Evolutionary conservation across 2,888 invertebrate genomes (phyloP).

Genomic region (Chloromyia formosa): DNA sequence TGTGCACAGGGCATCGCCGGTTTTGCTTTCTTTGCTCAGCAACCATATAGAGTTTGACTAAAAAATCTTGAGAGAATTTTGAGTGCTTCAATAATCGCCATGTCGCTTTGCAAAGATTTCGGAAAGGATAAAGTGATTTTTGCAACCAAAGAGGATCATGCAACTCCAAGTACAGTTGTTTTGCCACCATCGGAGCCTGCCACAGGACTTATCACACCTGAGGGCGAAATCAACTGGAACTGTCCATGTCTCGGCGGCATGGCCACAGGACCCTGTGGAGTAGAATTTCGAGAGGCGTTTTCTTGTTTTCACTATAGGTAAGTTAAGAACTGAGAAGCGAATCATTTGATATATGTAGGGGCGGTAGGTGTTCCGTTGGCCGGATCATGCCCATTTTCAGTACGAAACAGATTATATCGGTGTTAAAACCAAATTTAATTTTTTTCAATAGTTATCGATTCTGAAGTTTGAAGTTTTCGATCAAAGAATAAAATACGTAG

Average conservation of each 20-base stretch:
- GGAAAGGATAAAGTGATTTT: constrained; percentile 87
- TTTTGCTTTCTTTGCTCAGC: constrained; percentile 60
- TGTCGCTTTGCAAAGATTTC: constrained; percentile 66
- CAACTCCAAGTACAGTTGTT: constrained; percentile 73
- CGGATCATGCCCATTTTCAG: no score
- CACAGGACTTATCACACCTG: constrained; percentile 82
- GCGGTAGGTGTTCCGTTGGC: no score
- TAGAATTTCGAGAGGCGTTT: constrained; percentile 92
- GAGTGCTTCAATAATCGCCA: constrained; percentile 52
- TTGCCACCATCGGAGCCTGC: constrained; percentile 78
- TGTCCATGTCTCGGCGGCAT: constrained; percentile 98
- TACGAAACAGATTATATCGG: no score
- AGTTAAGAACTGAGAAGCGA: no score
- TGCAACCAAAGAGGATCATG: constrained; percentile 81
- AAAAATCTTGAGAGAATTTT: constrained; percentile 37
- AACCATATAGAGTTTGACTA: constrained; percentile 47
- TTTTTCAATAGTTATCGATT: no score
- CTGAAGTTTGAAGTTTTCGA: no score
- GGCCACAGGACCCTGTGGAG: constrained; percentile 95
- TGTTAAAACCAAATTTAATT: no score
- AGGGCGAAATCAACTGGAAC: constrained; percentile 95
- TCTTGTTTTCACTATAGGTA: constrained; percentile 90
- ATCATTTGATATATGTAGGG: no score
- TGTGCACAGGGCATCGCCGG: constrained; percentile 66
- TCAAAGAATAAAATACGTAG: no score